Evolutionary conservation across 2,888 invertebrate genomes (phyloP).

Genomic region (Lepidonotus clava): DNA sequence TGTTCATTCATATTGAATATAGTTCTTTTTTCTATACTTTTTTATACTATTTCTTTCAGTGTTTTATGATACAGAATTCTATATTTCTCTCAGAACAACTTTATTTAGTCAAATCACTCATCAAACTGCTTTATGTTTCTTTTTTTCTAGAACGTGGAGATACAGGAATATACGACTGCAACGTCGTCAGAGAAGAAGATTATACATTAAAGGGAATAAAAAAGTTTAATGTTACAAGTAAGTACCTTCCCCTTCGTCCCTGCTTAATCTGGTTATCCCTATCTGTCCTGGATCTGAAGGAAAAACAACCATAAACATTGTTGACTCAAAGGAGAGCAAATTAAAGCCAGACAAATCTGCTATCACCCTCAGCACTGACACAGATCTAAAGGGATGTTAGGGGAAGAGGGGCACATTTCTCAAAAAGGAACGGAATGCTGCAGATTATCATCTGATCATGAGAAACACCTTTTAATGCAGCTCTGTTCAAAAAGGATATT

Average conservation of each 20-base stretch:
- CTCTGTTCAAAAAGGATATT: too few species aligned
- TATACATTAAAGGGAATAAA: constrained; percentile 55
- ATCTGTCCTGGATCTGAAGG: neutral
- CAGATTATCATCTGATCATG: too few species aligned
- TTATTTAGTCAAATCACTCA: too few species aligned
- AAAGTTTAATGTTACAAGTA: constrained; percentile 61
- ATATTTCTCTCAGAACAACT: too few species aligned
- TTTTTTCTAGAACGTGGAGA: constrained; percentile 36
- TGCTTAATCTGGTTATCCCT: neutral
- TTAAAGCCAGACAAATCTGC: constrained; percentile 14
- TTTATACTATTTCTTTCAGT: neutral
- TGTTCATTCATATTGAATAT: too few species aligned
- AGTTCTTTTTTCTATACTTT: too few species aligned
- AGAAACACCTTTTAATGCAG: too few species aligned
- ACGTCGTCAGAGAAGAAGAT: constrained; percentile 25
- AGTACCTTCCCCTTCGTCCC: constrained; percentile 34
- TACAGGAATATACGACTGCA: constrained; percentile 57
- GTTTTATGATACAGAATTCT: neutral
- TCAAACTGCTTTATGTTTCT: neutral
- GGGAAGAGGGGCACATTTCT: neutral
- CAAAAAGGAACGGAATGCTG: too few species aligned
- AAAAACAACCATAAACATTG: neutral
- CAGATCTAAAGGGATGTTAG: neutral
- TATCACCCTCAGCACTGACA: neutral
- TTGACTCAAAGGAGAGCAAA: neutral